Conservation (phyloP, 1,140 invertebrate species). For the Pygmarrhopalites habei region DNA sequence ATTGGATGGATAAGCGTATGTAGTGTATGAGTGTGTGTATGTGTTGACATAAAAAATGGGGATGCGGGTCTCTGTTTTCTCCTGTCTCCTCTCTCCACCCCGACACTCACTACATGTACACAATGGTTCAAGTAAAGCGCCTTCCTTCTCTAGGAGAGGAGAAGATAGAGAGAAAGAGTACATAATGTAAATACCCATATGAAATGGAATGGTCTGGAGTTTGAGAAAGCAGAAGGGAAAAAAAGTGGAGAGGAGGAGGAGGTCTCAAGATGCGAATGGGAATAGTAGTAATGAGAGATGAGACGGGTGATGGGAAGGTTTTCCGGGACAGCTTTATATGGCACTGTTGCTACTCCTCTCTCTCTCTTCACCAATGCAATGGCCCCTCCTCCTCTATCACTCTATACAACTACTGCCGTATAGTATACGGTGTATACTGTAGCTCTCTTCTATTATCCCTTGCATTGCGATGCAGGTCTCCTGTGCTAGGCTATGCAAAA, state of each 20-base stretch:
- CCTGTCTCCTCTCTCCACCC: no score
- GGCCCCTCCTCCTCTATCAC: background rate
- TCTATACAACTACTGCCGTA: background rate
- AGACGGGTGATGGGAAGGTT: slow-evolving; percentile 22
- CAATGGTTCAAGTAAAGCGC: background rate
- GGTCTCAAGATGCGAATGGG: background rate
- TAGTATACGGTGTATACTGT: background rate
- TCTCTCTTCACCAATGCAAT: background rate
- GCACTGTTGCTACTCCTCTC: slow-evolving; percentile 15
- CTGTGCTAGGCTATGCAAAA: no score
- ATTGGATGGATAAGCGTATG: background rate
- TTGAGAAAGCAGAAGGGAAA: background rate
- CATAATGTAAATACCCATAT: no score
- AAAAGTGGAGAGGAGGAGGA: background rate
- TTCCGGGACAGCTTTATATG: slow-evolving; percentile 27
- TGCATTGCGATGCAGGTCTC: background rate
- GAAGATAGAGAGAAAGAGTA: background rate
- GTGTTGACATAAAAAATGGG: slow-evolving; percentile 1
- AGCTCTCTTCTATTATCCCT: no score
- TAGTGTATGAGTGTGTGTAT: background rate
- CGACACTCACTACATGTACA: no score
- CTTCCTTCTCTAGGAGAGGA: background rate
- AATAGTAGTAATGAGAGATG: slow-evolving; percentile 26
- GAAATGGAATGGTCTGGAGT: no score
- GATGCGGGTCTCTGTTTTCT: background rate